phyloP scores from a whole-genome alignment of 2,888 invertebrate genomes.

The Apamea crenata region DNA sequence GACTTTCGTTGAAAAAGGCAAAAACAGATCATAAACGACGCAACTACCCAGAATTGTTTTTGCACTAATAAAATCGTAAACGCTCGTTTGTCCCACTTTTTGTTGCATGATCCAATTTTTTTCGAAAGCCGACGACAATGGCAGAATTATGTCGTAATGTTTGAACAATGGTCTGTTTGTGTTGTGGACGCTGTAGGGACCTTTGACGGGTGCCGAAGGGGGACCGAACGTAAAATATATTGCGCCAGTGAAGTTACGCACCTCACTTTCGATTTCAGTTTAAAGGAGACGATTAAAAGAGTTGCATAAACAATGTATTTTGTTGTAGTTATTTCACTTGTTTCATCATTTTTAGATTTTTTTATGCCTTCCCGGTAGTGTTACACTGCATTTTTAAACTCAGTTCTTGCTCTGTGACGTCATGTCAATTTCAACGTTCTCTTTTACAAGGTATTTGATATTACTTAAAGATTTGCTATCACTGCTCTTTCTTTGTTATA shows the following conservation, averaged over 20 bases:
- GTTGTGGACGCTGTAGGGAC: conserved; percentile 69
- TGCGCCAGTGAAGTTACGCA: conserved; percentile 54
- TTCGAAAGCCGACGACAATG: conserved; percentile 74
- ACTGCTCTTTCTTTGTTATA: conserved; percentile 30
- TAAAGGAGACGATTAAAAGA: conserved; percentile 33
- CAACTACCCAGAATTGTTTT: conserved; percentile 82
- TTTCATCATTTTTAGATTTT: conserved; percentile 25
- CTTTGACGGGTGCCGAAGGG: conserved; percentile 76
- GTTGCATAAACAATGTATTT: conserved; percentile 37
- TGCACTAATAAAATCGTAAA: conserved; percentile 86
- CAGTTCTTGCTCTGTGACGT: conserved; percentile 48
- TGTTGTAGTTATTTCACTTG: conserved; percentile 22
- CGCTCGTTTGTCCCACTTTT: conserved; percentile 72
- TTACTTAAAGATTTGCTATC: conserved; percentile 41
- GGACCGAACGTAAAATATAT: conserved; percentile 66
- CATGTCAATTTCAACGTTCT: conserved; percentile 36
- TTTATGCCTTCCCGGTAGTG: conserved; percentile 34
- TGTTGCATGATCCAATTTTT: conserved; percentile 79
- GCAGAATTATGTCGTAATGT: conserved; percentile 82
- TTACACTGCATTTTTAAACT: conserved; percentile 34
- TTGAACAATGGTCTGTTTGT: conserved; percentile 82
- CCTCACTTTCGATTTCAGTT: conserved; percentile 69
- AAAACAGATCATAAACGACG: conserved; percentile 81
- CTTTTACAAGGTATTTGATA: conserved; percentile 37
- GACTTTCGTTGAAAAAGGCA: conserved; percentile 84